Conservation (phyloP, 2,888 invertebrate genomes). For the Drosophila glabriapex region DNA sequence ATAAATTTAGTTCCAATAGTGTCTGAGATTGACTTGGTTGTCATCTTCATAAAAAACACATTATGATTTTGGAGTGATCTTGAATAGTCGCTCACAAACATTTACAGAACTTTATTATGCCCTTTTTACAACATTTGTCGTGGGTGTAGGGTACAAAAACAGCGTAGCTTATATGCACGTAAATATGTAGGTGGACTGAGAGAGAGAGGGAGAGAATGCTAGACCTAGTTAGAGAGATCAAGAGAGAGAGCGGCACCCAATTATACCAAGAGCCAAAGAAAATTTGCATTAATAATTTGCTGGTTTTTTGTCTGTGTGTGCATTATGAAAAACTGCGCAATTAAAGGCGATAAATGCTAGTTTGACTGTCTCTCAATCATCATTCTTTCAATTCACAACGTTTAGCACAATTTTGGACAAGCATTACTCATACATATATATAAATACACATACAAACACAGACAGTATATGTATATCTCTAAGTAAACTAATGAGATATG, state of each 20-base stretch:
- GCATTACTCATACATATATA: conserved; percentile 45
- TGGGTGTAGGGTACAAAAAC: conserved; percentile 19
- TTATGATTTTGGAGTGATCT: background rate
- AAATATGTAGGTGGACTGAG: conserved; percentile 25
- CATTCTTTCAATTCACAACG: conserved; percentile 27
- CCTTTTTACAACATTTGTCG: background rate
- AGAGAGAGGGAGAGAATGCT: conserved; percentile 8
- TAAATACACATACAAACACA: background rate
- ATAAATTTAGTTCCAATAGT: background rate
- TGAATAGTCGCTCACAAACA: background rate
- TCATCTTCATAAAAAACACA: background rate
- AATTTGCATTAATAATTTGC: conserved; percentile 67
- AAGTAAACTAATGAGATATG: conserved; percentile 35
- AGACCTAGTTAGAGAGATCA: background rate
- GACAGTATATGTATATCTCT: conserved; percentile 4
- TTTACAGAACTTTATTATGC: background rate
- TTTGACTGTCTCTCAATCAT: conserved; percentile 42
- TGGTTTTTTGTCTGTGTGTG: conserved; percentile 23
- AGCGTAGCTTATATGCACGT: conserved; percentile 28
- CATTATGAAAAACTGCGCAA: conserved; percentile 70
- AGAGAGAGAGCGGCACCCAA: conserved; percentile 30
- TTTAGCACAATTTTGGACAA: conserved; percentile 39
- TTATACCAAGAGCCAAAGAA: conserved; percentile 32
- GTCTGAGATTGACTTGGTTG: background rate
- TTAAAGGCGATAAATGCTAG: conserved; percentile 59